phyloP scores from a whole-genome alignment of 1,140 invertebrate genomes.

The Dryas iulia region DNA sequence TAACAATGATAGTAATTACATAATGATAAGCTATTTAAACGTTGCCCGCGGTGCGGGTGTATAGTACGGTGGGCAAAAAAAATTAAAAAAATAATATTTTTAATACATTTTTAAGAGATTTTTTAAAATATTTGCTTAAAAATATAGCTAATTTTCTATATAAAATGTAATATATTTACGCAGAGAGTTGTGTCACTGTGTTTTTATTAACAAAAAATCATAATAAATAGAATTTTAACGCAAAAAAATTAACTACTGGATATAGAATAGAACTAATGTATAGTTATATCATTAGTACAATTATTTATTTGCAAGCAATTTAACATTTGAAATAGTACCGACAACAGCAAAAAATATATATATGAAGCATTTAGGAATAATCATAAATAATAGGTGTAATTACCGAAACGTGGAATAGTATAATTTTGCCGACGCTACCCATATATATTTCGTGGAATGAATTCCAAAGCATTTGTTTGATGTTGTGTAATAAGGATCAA shows the following conservation, averaged over 20 bases:
- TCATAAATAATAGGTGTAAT: slow-evolving; percentile 59
- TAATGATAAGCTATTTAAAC: slow-evolving; percentile 78
- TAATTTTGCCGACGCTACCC: slow-evolving; percentile 67
- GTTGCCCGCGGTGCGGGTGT: slow-evolving; percentile 62
- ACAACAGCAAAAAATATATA: slow-evolving; percentile 16
- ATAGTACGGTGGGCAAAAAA: slow-evolving; percentile 49
- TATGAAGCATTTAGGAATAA: slow-evolving; percentile 41
- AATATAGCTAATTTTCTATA: no score
- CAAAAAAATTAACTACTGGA: no score
- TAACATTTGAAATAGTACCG: slow-evolving; percentile 10
- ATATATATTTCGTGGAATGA: slow-evolving; percentile 66
- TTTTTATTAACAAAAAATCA: no score
- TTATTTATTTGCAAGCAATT: background rate
- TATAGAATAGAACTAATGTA: no score
- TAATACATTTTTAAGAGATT: no score
- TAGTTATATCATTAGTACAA: no score
- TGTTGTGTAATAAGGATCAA: slow-evolving; percentile 73
- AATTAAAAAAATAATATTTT: no score
- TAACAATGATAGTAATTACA: slow-evolving; percentile 77
- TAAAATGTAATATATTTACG: no score
- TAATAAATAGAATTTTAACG: no score
- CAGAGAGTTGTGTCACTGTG: no score
- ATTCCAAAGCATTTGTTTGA: slow-evolving; percentile 76
- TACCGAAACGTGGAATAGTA: slow-evolving; percentile 45
- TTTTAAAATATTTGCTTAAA: no score